phyloP scores from a whole-genome alignment of 2,797 vertebrate species.

The Cyclura pinguis region DNA sequence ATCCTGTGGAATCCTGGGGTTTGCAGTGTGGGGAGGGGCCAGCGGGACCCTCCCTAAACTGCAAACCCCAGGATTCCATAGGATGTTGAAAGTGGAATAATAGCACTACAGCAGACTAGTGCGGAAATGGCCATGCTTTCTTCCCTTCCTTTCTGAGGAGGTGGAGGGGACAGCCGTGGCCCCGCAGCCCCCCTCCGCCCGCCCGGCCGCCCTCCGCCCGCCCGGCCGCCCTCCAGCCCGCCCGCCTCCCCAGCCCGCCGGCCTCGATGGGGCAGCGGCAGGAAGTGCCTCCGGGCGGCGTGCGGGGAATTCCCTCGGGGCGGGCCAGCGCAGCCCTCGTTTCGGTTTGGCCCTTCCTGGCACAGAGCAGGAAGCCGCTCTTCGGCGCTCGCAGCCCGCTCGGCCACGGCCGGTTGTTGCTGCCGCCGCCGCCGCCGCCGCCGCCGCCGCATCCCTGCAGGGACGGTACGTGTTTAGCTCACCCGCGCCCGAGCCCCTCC shows the following conservation, averaged over 20 bases:
- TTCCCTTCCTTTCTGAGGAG: neutral
- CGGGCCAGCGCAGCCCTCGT: neutral
- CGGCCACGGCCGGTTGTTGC: no score
- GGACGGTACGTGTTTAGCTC: neutral
- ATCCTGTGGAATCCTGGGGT: no score
- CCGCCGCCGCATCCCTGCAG: neutral
- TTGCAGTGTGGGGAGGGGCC: no score
- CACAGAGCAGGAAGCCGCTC: neutral
- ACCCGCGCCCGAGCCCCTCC: neutral
- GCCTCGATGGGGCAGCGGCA: neutral
- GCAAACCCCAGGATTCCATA: no score
- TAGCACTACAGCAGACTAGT: no score
- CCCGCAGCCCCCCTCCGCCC: no score
- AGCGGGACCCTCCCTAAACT: no score
- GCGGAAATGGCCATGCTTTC: neutral
- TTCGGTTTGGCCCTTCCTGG: neutral
- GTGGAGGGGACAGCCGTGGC: neutral
- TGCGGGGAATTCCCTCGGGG: neutral
- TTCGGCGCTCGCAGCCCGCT: neutral
- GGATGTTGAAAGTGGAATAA: no score
- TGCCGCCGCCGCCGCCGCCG: neutral
- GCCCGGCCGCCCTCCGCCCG: neutral
- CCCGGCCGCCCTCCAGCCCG: neutral
- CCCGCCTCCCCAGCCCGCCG: no score
- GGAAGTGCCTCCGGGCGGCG: conserved; percentile 5